A percentile compares a stretch with the other conserved stretches of the same genome.
Evolutionary conservation across 2,797 vertebrate genomes (phyloP).

Genomic region (Myripristis murdjan): DNA sequence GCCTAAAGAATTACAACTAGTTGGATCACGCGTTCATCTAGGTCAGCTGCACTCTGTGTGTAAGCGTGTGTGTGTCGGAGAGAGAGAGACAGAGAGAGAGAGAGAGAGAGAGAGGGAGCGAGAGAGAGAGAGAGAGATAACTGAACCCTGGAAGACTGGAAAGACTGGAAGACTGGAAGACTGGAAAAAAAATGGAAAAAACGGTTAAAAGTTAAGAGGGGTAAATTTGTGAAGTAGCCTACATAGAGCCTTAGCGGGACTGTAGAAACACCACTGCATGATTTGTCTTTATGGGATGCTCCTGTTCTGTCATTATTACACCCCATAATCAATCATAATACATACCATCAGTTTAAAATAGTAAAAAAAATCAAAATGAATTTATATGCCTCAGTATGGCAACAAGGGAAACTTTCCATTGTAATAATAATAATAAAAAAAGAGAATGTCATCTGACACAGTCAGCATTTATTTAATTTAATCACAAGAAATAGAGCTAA

Average conservation of each 20-base stretch:
- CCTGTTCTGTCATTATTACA: not conserved
- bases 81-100: constrained; percentile 20
- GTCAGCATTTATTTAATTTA: no score
- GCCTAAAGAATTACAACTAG: constrained; percentile 82
- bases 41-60: constrained; percentile 67
- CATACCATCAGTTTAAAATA: constrained; percentile 27
- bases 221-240: constrained; percentile 20
- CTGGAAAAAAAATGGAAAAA: no score
- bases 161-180: no score
- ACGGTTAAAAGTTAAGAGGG: constrained; percentile 14
- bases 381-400: not conserved
- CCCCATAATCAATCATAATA: constrained; percentile 17
- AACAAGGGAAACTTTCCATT: not conserved
- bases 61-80: constrained; percentile 13
- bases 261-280: not conserved
- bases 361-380: not conserved
- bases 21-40: constrained; percentile 77
- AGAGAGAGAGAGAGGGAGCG: constrained; percentile 5
- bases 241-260: constrained; percentile 13
- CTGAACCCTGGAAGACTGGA: constrained; percentile 2
- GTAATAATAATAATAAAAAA: not conserved
- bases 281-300: not conserved
- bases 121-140: not conserved
- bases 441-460: no score
- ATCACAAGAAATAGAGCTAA: no score